Conservation (phyloP, 2,113 vertebrate species). For the Pteropus alecto region DNA sequence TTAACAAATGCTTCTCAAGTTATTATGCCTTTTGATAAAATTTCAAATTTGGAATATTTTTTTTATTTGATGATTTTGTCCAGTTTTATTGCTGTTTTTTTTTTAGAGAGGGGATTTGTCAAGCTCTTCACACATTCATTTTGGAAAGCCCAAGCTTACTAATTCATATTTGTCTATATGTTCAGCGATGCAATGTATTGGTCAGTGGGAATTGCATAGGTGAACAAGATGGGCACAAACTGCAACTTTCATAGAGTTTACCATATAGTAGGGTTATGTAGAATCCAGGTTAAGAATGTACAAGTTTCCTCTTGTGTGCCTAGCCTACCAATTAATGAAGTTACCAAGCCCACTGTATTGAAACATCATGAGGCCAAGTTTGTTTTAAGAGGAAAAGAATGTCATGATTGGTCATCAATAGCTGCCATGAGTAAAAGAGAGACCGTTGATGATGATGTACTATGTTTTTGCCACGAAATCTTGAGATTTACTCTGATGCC, state of each 20-base stretch:
- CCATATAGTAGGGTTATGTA: neutral
- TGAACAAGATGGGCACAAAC: neutral
- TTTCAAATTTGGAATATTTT: neutral
- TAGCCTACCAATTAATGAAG: neutral
- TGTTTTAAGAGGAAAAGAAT: neutral
- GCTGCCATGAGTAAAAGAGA: neutral
- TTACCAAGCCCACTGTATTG: neutral
- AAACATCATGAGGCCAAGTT: neutral
- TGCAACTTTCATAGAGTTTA: neutral
- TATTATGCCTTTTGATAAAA: neutral
- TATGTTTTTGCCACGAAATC: neutral
- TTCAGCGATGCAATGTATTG: neutral
- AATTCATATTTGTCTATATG: neutral
- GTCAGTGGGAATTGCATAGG: neutral
- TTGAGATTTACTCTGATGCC: neutral
- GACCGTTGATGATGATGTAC: no score
- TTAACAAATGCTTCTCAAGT: neutral
- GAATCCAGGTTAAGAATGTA: neutral
- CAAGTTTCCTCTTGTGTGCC: neutral
- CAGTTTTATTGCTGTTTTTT: neutral
- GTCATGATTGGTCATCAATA: neutral
- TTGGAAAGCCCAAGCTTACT: neutral
- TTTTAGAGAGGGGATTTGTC: neutral
- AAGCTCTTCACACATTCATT: neutral
- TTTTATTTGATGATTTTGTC: neutral